Conservation (phyloP, 2,797 vertebrate genomes). For the Acrossocheilus fasciatus region DNA sequence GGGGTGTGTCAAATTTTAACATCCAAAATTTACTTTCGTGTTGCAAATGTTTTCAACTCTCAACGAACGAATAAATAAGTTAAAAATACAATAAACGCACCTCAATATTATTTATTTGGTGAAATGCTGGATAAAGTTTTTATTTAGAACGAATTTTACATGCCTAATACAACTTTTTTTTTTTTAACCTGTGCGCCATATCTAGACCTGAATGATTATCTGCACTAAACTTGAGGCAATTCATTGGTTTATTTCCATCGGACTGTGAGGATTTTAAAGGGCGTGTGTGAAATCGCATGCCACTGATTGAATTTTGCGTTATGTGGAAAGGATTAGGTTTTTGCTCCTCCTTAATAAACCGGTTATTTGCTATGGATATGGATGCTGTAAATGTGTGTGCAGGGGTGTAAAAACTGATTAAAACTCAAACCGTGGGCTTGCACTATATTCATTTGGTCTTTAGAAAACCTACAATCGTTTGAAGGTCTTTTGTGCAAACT, state of each 20-base stretch:
- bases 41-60: constrained; percentile 38
- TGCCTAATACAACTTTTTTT: too few relatives aligned
- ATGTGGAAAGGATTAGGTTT: constrained; percentile 12
- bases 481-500: constrained; percentile 19
- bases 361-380: constrained; percentile 21
- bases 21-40: constrained; percentile 35
- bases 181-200: background rate
- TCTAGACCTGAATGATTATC: background rate
- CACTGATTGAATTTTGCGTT: background rate
- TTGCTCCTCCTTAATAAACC: constrained; percentile 22
- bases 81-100: background rate
- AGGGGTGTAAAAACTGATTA: constrained; percentile 18
- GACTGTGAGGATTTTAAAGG: background rate
- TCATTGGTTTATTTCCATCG: background rate
- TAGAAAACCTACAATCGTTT: constrained; percentile 17
- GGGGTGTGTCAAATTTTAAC: constrained; percentile 46
- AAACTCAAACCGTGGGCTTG: constrained; percentile 1
- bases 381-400: background rate
- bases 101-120: background rate
- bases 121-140: background rate
- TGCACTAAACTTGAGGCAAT: background rate
- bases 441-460: constrained; percentile 14
- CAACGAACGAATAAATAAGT: background rate
- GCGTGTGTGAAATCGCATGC: background rate
- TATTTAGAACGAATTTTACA: background rate